Conservation (phyloP, 2,113 vertebrate genomes). For the Syrrhaptes paradoxus region DNA sequence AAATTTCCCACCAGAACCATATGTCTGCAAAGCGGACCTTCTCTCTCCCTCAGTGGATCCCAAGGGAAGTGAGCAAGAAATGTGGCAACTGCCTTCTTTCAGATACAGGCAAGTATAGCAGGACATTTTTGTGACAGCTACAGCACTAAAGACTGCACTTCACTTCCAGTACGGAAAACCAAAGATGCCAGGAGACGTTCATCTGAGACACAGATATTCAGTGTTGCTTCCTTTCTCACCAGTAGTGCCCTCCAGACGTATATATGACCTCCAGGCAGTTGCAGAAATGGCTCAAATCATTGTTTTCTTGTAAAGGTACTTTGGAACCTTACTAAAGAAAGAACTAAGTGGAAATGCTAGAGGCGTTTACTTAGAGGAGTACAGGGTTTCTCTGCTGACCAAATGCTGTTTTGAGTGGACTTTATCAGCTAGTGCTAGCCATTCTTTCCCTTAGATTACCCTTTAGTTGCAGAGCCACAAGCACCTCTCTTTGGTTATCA, state of each 20-base stretch:
- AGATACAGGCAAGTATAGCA: constrained; percentile 59
- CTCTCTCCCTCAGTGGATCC: constrained; percentile 44
- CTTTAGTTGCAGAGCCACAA: background rate
- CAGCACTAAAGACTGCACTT: background rate
- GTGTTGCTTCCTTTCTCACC: background rate
- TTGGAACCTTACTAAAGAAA: background rate
- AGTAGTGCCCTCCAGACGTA: background rate
- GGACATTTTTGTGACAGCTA: background rate
- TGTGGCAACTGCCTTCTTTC: constrained; percentile 43
- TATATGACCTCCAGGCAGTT: background rate
- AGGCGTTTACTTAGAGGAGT: background rate
- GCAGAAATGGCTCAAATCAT: background rate
- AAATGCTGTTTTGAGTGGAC: background rate
- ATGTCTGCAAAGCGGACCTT: constrained; percentile 47
- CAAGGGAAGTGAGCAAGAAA: constrained; percentile 56
- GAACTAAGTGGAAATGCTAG: background rate
- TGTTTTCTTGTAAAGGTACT: background rate
- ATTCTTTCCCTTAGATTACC: background rate
- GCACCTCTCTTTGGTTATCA: background rate
- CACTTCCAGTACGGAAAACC: background rate
- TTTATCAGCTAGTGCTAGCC: background rate
- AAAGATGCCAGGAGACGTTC: background rate
- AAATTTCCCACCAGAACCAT: constrained; percentile 53
- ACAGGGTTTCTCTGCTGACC: background rate
- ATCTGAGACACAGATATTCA: background rate